These are phyloP conservation scores for Leucophenga varia DNA, from an alignment of 1,140 invertebrate species.

Conservation along the genomic window DNA sequence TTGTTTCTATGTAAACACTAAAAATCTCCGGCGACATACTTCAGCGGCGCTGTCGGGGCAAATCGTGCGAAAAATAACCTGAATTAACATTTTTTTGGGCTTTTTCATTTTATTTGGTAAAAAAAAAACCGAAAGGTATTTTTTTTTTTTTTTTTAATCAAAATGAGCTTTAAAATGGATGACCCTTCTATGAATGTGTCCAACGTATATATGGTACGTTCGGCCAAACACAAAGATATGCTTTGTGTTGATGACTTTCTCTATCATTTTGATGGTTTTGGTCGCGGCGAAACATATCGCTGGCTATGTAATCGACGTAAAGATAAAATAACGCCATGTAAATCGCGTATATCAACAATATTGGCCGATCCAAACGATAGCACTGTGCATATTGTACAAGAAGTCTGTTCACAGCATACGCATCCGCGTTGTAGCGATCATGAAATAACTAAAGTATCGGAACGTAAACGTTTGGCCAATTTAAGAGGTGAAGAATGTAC, in stretches of 20 bases:
- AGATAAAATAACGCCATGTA: conserved; percentile 43
- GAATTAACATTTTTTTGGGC: conserved; percentile 27
- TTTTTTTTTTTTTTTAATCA: conserved; percentile 26
- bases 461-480: conserved; percentile 40
- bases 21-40: neutral
- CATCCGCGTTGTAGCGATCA: conserved; percentile 43
- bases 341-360: conserved; percentile 39
- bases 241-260: conserved; percentile 45
- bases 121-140: conserved; percentile 23
- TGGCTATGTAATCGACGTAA: conserved; percentile 49
- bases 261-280: conserved; percentile 47
- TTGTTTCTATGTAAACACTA: conserved; percentile 30
- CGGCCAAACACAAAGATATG: conserved; percentile 49
- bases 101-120: too few relatives aligned
- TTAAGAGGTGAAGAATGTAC: conserved; percentile 38
- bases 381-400: conserved; percentile 30
- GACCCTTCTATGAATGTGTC: conserved; percentile 37
- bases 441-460: conserved; percentile 42
- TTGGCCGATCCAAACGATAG: conserved; percentile 36
- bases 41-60: too few relatives aligned
- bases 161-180: conserved; percentile 11
- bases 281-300: conserved; percentile 40
- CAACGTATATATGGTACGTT: conserved; percentile 46
- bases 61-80: too few relatives aligned
- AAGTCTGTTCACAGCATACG: conserved; percentile 30